Percentiles rank a stretch among this genome's conserved stretches.
These are phyloP conservation scores for Actias luna DNA, from an alignment of 2,888 invertebrate genomes.

Conservation along the genomic window DNA sequence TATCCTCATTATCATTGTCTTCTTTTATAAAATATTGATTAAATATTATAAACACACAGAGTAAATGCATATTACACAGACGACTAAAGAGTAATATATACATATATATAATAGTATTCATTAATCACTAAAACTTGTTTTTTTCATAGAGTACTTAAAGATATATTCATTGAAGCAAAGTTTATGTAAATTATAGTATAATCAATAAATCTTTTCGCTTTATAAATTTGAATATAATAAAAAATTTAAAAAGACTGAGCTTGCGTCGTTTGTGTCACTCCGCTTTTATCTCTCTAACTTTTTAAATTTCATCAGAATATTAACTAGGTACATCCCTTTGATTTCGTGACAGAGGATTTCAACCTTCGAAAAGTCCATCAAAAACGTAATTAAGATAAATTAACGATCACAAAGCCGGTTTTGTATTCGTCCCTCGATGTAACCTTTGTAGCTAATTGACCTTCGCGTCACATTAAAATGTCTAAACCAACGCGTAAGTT, in stretches of 20 bases:
- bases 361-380: conserved; percentile 53
- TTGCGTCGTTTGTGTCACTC: conserved; percentile 13
- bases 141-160: background rate
- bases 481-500: conserved; percentile 61
- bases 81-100: too few relatives aligned
- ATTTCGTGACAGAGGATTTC: conserved; percentile 37
- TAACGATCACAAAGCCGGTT: conserved; percentile 55
- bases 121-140: background rate
- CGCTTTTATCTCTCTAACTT: conserved; percentile 32
- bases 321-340: conserved; percentile 48
- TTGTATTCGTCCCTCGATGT: conserved; percentile 33
- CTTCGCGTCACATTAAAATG: conserved; percentile 69
- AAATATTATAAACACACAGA: too few relatives aligned
- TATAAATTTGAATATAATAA: conserved; percentile 9
- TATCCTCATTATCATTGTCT: too few relatives aligned
- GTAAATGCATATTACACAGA: background rate
- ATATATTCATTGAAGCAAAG: background rate
- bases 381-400: conserved; percentile 68
- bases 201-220: conserved; percentile 9
- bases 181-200: background rate
- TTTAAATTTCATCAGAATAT: conserved; percentile 49
- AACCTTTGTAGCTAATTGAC: conserved; percentile 57
- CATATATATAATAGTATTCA: background rate
- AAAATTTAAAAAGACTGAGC: conserved; percentile 9
- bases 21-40: too few relatives aligned